These are phyloP conservation scores for Chelon auratus DNA, from an alignment of 2,797 vertebrate species.

Conservation along the genomic window DNA sequence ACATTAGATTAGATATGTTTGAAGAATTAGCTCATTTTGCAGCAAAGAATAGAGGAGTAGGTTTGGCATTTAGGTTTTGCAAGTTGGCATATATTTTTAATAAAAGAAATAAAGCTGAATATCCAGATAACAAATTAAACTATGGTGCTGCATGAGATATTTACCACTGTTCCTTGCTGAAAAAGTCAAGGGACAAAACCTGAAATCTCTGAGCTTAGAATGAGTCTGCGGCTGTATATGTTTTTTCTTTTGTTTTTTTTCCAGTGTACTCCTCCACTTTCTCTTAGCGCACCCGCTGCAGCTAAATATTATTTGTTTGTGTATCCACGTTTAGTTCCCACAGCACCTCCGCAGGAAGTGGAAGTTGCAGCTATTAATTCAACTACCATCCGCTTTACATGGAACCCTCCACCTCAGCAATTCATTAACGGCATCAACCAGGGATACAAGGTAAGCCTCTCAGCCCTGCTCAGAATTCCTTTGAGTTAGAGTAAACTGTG, in stretches of 20 bases:
- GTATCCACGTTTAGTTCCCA: constrained; percentile 87
- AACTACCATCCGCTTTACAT: constrained; percentile 92
- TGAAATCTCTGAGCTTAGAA: constrained; percentile 7
- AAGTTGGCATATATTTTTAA: constrained; percentile 58
- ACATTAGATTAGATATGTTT: constrained; percentile 25
- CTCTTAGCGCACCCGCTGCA: constrained; percentile 14
- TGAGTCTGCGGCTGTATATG: neutral
- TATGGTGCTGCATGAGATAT: constrained; percentile 24
- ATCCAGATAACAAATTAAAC: constrained; percentile 50
- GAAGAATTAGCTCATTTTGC: constrained; percentile 55
- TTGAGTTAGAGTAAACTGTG: too few relatives aligned
- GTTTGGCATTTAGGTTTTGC: constrained; percentile 69
- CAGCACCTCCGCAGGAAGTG: constrained; percentile 93
- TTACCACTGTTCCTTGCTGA: constrained; percentile 12
- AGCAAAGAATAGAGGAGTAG: constrained; percentile 26
- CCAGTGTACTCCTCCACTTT: neutral
- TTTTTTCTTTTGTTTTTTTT: neutral
- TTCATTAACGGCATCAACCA: constrained; percentile 98
- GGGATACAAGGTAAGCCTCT: constrained; percentile 92
- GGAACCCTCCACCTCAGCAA: constrained; percentile 95
- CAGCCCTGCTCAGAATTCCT: too few relatives aligned
- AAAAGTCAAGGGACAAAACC: constrained; percentile 13
- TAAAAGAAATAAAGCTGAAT: constrained; percentile 47
- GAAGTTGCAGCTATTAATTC: constrained; percentile 91
- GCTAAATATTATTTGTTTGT: constrained; percentile 43